Base-by-base conservation (phyloP, 2,797 vertebrate genomes). In the Somateria mollissima region DNA sequence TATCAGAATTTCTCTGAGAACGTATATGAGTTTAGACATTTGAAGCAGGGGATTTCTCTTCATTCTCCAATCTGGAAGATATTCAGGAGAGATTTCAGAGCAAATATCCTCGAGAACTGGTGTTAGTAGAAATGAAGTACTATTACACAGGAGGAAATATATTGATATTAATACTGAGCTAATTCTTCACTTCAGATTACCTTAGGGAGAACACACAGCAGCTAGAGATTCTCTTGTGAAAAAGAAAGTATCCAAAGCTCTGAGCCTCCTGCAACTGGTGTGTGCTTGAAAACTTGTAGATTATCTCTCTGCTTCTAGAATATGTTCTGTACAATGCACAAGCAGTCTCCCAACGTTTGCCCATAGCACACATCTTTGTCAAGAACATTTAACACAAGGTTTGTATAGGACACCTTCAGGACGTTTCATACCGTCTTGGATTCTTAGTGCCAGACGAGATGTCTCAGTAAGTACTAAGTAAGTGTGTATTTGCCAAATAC, bases 291-390 rank as follows among this genome's bases (percentile, higher is more conserved):
- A 86, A 75, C 0, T 0, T 15, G 12, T 57, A 9, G 1, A 13
- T 14, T 32, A 13, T 28, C 15, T n/a, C 28, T 24, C 47, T 41
- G 61, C 13, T 75, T 72, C 45, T n/a, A 8, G 56, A 61, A 54
- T 34, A 65, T 6, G 15, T 2, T 16, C 7, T 4, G 12, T 34
- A 20, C 24, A 37, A 8, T 20, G 14, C 9, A 1, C 0, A n/a
- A 53, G 32, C 64, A 30, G 1, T 2, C 8, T 76, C 34, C 10
- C 43, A 27, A 0, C 0, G 0, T 20, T 39, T 75, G 7, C 34
- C 56, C 4, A 0, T 20, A 47, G 20, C 20, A 5, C 3, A 3
- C 8, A 6, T 3, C 27, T 75, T 65, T 32, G 13, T 3, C 2
- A 28, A 61, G 13, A 18, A 8, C 30, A 3, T 11, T 69, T 11